Evolutionary conservation across 2,888 invertebrate species (phyloP), one percentile per base, ranked within the genome.

Genomic region (Zeuzera pyrina): DNA sequence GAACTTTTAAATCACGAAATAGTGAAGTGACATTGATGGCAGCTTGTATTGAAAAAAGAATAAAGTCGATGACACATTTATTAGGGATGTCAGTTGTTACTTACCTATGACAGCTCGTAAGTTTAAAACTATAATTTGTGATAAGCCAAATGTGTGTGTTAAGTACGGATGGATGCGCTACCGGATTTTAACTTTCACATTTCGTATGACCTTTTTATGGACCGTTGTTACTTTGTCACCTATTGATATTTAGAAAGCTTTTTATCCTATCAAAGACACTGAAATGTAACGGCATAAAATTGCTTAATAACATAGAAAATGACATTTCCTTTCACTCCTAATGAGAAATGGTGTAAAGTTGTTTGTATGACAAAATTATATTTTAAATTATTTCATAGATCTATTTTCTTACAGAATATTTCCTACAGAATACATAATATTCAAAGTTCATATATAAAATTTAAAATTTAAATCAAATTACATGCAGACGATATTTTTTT

Each of bases 1-100:
- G 79, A 78, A 79, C 79, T 71, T 65, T 65, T 69, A 76, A 77
- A 77, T 78, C 72, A 71, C 65, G 63, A 50, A 65, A 67, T 65
- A 69, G 72, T 63, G 65, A 67, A 52, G 68, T 52, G 76, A 76
- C 79, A 71, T 71, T 68, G 72, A 72, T 67, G 66, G 51, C 47
- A 30, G 26, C 33, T 44, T 35, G 41, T 51, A 46, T 52, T 50
- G 56, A 57, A 67, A 52, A 48, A 48, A 47, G 48, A 64, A 64
- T 61, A 69, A 69, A 65, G 51, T 38, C 53, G 59, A 55, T 77
- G 78, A 81, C 79, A 78, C 76, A 74, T 79, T 79, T 79, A 81
- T 79, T 78, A 72, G 61, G 40, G 55, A 61, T 68, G 78, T 77
- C 79, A 77, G 49, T 67, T 55, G 50, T 35, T 65, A 54, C 70